Conservation (phyloP, 2,888 invertebrate genomes). For the Labia minor region DNA sequence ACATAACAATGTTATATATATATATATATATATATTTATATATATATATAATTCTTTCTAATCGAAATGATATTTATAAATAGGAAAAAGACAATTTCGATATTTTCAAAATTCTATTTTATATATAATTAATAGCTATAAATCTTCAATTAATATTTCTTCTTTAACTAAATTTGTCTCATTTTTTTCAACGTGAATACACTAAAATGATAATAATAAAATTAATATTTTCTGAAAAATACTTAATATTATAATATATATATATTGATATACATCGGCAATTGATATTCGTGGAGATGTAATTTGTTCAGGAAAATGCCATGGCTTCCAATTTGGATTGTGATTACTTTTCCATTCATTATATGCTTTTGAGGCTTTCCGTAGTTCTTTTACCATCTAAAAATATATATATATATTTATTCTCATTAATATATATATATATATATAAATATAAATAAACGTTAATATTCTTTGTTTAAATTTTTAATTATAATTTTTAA, state of each 20-base stretch:
- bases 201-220: not conserved
- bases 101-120: too few species aligned
- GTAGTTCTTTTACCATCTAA: conserved; percentile 63
- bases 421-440: too few species aligned
- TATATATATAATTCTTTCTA: not conserved
- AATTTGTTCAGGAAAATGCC: conserved; percentile 79
- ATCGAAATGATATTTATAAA: not conserved
- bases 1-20: too few species aligned
- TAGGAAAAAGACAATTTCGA: too few species aligned
- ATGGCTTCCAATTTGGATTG: conserved; percentile 69
- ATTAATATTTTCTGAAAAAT: not conserved
- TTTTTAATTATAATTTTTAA: too few species aligned
- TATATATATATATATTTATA: not conserved
- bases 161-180: not conserved
- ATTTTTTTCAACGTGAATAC: not conserved
- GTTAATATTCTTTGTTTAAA: too few species aligned
- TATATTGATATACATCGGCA: conserved; percentile 45
- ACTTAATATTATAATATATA: not conserved
- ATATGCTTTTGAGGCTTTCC: conserved; percentile 73
- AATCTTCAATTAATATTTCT: not conserved
- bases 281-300: conserved; percentile 56
- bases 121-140: too few species aligned
- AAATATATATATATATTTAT: conserved; percentile 24
- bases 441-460: too few species aligned
- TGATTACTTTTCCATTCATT: conserved; percentile 70